A percentile compares a stretch with the other conserved stretches of the same genome.
Conservation (phyloP, 2,888 invertebrate genomes). For the Willowsia nigromaculata region DNA sequence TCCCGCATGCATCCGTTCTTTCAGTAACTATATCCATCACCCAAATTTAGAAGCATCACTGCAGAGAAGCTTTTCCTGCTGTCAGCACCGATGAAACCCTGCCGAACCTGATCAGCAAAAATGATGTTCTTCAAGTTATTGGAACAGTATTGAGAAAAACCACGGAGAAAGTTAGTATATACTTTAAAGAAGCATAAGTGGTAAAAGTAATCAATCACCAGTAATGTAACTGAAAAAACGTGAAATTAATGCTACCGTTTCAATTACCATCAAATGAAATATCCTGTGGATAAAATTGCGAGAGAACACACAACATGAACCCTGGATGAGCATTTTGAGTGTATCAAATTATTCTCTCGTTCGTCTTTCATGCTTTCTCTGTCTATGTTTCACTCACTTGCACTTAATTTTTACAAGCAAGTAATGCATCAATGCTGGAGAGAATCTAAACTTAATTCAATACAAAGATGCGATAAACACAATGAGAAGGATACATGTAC, state of each 20-base stretch:
- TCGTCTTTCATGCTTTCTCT: not conserved
- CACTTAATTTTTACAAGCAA: not conserved
- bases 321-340: not conserved
- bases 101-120: conserved; percentile 7
- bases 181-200: not conserved
- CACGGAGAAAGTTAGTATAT: not conserved
- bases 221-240: not conserved
- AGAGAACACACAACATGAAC: not conserved
- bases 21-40: conserved; percentile 10
- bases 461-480: too few relatives aligned
- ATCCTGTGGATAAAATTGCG: not conserved
- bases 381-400: not conserved
- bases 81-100: not conserved
- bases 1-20: not conserved
- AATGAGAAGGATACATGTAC: too few relatives aligned
- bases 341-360: not conserved
- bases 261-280: conserved; percentile 2
- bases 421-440: too few relatives aligned
- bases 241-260: not conserved
- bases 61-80: not conserved
- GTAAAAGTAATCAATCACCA: conserved; percentile 23
- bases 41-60: conserved; percentile 5
- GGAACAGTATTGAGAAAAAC: not conserved
- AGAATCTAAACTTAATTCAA: not conserved
- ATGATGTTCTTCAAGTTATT: not conserved